Evolutionary conservation across 2,797 vertebrate genomes (phyloP).

Genomic region (Sylvilagus floridanus): DNA sequence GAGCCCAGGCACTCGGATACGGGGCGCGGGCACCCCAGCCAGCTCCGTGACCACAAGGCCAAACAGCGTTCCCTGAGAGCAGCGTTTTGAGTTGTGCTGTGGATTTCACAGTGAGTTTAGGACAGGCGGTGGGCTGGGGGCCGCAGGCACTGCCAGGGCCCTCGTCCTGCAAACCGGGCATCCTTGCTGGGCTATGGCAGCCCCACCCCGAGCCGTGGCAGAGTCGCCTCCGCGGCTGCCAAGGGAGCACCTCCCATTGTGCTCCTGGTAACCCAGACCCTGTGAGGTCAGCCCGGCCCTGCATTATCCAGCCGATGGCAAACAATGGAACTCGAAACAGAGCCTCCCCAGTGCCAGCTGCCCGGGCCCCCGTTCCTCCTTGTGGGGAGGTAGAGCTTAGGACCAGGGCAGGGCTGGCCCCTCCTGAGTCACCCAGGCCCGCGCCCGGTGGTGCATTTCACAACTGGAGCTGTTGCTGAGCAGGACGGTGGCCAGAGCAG

Average conservation of each 20-base stretch:
- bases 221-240: conserved; percentile 61
- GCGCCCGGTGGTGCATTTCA: neutral
- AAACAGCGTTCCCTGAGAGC: neutral
- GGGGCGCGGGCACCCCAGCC: no score
- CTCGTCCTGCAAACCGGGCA: neutral
- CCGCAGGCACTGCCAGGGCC: neutral
- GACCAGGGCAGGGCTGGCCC: neutral
- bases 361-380: neutral
- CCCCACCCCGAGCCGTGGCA: conserved; percentile 54
- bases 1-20: no score
- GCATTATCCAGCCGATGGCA: conserved; percentile 5
- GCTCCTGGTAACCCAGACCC: conserved; percentile 53
- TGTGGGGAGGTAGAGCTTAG: neutral
- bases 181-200: neutral
- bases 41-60: neutral
- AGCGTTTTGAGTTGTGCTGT: neutral
- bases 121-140: neutral
- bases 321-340: neutral
- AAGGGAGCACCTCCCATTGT: conserved; percentile 65
- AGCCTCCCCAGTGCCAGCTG: neutral
- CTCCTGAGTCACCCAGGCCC: neutral
- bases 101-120: neutral
- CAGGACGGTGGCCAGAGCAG: neutral
- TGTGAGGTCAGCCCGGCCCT: conserved; percentile 37
- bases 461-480: neutral